Conservation (phyloP, 2,797 vertebrate species). For the Vipera latastei region DNA sequence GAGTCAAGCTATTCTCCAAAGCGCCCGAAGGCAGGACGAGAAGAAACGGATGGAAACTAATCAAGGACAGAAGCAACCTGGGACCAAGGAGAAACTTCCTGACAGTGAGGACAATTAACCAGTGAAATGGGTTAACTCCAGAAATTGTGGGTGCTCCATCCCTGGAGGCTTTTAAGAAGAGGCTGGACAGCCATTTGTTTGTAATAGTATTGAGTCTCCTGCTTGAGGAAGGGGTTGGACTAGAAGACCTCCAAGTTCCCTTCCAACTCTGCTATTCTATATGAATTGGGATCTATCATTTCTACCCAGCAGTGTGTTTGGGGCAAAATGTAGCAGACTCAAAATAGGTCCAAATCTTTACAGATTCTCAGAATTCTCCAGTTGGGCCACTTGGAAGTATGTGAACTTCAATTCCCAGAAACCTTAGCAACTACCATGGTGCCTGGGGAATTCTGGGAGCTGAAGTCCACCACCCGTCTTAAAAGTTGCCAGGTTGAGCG, state of each 20-base stretch:
- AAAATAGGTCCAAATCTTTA: neutral
- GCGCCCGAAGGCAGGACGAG: accelerated
- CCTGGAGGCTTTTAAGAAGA: neutral
- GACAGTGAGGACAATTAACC: too few species aligned
- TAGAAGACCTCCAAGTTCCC: neutral
- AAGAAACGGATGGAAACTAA: neutral
- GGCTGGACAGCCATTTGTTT: neutral
- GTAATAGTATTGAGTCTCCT: neutral
- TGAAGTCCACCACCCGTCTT: neutral
- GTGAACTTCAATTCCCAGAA: neutral
- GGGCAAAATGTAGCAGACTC: neutral
- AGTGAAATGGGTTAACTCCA: accelerated
- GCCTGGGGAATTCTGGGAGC: neutral
- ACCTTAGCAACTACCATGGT: neutral
- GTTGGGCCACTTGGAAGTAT: neutral
- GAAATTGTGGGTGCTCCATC: neutral
- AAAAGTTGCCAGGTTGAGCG: neutral
- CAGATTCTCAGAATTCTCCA: neutral
- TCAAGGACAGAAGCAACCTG: neutral
- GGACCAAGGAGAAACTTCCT: neutral
- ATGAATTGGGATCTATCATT: too few species aligned
- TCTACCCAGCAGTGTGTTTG: neutral
- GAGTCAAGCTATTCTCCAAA: neutral
- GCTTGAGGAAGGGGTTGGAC: neutral
- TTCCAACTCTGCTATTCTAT: neutral